Evolutionary conservation across 1,140 invertebrate species (phyloP).

Genomic region (Chymomyza costata): DNA sequence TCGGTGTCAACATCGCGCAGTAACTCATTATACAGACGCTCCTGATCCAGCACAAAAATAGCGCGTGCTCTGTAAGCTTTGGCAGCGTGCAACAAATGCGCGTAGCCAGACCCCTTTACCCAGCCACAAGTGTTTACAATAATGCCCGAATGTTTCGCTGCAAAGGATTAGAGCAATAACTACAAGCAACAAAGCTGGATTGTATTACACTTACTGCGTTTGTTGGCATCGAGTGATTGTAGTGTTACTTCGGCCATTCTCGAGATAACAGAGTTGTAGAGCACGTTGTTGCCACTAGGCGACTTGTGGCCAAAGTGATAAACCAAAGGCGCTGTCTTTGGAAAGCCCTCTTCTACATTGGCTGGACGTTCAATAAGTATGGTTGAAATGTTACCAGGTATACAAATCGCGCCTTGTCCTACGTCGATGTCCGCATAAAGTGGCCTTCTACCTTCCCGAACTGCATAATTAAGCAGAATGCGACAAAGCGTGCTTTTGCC

Average conservation of each 20-base stretch:
- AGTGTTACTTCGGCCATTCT: constrained; percentile 91
- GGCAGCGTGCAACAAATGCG: constrained; percentile 88
- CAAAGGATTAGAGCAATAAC: constrained; percentile 53
- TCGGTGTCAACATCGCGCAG: constrained; percentile 94
- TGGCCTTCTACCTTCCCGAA: constrained; percentile 88
- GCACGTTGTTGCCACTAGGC: constrained; percentile 85
- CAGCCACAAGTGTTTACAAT: constrained; percentile 99
- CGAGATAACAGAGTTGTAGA: constrained; percentile 91
- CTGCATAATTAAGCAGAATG: constrained; percentile 95
- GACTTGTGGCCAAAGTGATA: constrained; percentile 95
- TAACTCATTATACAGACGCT: constrained; percentile 95
- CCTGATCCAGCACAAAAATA: constrained; percentile 97
- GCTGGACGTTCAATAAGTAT: constrained; percentile 93
- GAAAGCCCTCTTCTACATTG: constrained; percentile 94
- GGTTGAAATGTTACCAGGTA: constrained; percentile 94
- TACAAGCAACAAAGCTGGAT: too few species aligned
- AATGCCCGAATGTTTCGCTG: constrained; percentile 91
- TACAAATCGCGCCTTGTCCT: constrained; percentile 94
- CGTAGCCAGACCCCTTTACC: constrained; percentile 94
- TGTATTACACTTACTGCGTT: constrained; percentile 80
- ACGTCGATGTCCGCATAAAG: constrained; percentile 98
- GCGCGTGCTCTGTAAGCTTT: constrained; percentile 96
- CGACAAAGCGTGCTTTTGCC: constrained; percentile 96
- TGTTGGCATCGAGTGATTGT: constrained; percentile 89
- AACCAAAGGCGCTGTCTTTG: constrained; percentile 91